Percentiles rank a stretch among this genome's conserved stretches.
Evolutionary conservation across 2,797 vertebrate species (phyloP).

Genomic region (Paguma larvata): DNA sequence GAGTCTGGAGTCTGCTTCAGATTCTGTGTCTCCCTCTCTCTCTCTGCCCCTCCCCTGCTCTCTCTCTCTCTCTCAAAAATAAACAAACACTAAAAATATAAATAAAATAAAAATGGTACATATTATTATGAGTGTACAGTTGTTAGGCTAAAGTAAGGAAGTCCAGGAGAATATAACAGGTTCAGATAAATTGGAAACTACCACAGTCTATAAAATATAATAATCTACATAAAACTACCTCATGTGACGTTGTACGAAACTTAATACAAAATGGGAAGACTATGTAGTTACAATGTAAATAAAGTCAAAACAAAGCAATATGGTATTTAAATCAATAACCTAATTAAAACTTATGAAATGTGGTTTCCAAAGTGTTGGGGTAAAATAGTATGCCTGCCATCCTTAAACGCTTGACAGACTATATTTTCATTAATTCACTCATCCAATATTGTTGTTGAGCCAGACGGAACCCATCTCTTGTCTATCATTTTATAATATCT

Average conservation of each 20-base stretch:
- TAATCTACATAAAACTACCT: neutral
- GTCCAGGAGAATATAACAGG: neutral
- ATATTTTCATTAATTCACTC: neutral
- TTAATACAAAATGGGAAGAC: neutral
- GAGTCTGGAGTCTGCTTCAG: too few species aligned
- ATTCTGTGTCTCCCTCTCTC: too few species aligned
- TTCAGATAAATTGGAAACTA: neutral
- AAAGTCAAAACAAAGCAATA: constrained; percentile 15
- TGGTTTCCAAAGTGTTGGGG: neutral
- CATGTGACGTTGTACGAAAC: neutral
- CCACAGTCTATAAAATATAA: neutral
- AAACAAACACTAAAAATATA: too few species aligned
- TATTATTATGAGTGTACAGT: neutral
- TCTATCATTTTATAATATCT: neutral
- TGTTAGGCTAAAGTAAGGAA: neutral
- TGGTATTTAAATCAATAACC: neutral
- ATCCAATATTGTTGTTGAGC: neutral
- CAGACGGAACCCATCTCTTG: neutral
- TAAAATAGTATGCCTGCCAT: neutral
- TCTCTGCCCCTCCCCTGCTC: too few species aligned
- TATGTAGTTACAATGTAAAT: neutral
- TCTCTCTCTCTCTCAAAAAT: too few species aligned
- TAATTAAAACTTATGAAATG: neutral
- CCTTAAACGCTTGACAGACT: neutral
- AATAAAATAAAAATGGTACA: neutral